Base-by-base conservation (phyloP, 2,888 invertebrate genomes). In the Schizotus pectinicornis region DNA sequence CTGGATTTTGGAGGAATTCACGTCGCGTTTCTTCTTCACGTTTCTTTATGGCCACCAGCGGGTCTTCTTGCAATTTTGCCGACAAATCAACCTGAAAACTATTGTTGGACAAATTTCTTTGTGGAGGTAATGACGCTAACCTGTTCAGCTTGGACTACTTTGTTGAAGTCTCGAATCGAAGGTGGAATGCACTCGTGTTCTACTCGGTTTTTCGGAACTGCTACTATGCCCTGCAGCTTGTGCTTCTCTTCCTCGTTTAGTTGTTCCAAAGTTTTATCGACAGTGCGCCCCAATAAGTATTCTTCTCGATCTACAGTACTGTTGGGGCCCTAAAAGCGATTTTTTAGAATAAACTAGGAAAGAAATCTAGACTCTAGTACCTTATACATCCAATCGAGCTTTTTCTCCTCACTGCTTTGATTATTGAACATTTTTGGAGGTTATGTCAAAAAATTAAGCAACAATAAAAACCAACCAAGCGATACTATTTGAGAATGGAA, bases 11-110 rank as follows among this genome's bases (percentile, higher is more conserved):
- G 2, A 98, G 78, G 33, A 98, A 82, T 57, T 92, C 90, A 57
- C 89, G 88, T 36, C 92, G 83, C 0, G 92, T 90, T 73, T 97
- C 95, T 75, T 95, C 88, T 80, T 97, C 96, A 52, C 91, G 86
- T 74, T 94, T 92, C 71, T 91, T 92, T 6, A 98, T 96, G 2
- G 91, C 85, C 74, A 94, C 88, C 35, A 98, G 79, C 0, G 98
- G 98, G 82, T 98, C 98, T 79, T 98, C 97, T 75, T 95, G 87
- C 62, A 95, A 84, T 80, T 97, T 97, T 12, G 94, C 86, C 41
- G 87, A 88, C 72, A 95, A 83, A 77, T 97, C 96, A 7, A 95
- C 91, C 80, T 93, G 89, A 50, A 88, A 85, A 11, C 3, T 37
- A n/a, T 43, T 41, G 6, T 53, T 33, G 14, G 84, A 84, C 1